A percentile compares a stretch with the other conserved stretches of the same genome.
Evolutionary conservation across 2,797 vertebrate genomes (phyloP).

Genomic region (Ibycter americanus): DNA sequence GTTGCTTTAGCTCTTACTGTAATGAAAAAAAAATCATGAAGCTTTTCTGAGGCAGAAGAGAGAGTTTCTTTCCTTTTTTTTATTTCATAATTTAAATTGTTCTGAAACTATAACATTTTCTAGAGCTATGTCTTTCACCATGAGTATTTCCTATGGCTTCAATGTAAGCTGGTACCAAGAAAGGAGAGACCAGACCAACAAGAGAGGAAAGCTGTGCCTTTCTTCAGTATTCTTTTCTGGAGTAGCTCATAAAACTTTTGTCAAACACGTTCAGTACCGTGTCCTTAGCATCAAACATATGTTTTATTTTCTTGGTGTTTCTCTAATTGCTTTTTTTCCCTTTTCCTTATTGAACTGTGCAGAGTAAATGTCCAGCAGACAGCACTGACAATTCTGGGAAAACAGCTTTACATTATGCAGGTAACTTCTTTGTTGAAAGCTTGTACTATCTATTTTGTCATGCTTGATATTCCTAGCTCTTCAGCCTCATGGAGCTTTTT

Average conservation of each 20-base stretch:
- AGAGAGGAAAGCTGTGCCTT: not conserved
- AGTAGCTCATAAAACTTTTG: not conserved
- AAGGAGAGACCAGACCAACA: not conserved
- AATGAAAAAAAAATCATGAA: not conserved
- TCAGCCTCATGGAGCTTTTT: not conserved
- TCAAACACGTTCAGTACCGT: not conserved
- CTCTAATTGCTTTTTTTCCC: not conserved
- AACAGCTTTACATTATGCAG: constrained; percentile 91
- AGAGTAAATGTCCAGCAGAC: constrained; percentile 89
- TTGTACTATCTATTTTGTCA: not conserved
- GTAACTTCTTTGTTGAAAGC: constrained; percentile 68
- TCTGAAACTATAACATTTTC: not conserved
- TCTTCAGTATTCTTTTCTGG: not conserved
- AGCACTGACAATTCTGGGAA: constrained; percentile 83
- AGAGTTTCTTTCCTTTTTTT: not conserved
- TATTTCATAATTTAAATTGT: not conserved
- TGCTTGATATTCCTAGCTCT: not conserved
- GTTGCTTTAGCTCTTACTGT: not conserved
- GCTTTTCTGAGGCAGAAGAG: not conserved
- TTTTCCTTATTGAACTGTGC: constrained; percentile 24
- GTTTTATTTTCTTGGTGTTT: not conserved
- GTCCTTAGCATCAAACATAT: not conserved
- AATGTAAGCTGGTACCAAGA: not conserved
- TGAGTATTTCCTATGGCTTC: not conserved
- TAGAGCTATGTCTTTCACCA: not conserved